phyloP scores from a whole-genome alignment of 2,888 invertebrate genomes.

The Cremastobaeus sp. region DNA sequence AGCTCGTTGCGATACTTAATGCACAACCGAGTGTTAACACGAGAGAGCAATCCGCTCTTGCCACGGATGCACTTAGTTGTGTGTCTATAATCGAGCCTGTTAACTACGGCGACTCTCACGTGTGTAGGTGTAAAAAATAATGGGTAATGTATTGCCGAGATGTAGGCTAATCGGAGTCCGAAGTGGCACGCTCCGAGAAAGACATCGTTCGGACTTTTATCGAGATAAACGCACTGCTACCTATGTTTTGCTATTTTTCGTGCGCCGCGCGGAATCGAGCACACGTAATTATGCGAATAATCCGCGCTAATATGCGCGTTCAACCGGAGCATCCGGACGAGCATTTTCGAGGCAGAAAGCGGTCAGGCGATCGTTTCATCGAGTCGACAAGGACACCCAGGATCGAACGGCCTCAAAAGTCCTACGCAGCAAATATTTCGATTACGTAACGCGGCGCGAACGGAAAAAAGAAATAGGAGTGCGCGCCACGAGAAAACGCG shows the following conservation, averaged over 20 bases:
- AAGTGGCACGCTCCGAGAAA: slow-evolving; percentile 57
- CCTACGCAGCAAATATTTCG: slow-evolving; percentile 31
- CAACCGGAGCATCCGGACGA: slow-evolving; percentile 9
- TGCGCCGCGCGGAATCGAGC: slow-evolving; percentile 25
- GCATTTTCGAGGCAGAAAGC: no score
- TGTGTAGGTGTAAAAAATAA: slow-evolving; percentile 61
- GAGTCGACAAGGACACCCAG: slow-evolving; percentile 18
- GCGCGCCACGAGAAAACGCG: slow-evolving; percentile 3
- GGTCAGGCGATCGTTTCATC: slow-evolving; percentile 5
- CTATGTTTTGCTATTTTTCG: slow-evolving; percentile 19
- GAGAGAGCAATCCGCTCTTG: slow-evolving; percentile 34
- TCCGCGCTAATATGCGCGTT: slow-evolving; percentile 27
- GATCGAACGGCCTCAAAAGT: slow-evolving; percentile 26
- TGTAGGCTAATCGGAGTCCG: slow-evolving; percentile 62
- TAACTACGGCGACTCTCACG: slow-evolving; percentile 39
- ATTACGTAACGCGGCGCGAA: slow-evolving; percentile 32
- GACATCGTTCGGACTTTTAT: slow-evolving; percentile 41
- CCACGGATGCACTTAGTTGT: slow-evolving; percentile 28
- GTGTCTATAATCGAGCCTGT: slow-evolving; percentile 23
- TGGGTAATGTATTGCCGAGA: slow-evolving; percentile 51
- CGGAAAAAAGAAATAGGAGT: background rate
- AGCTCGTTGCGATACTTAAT: slow-evolving; percentile 40
- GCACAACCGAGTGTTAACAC: slow-evolving; percentile 52
- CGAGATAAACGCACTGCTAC: slow-evolving; percentile 17
- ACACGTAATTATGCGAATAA: slow-evolving; percentile 43